Evolutionary conservation across 2,797 vertebrate genomes (phyloP).

Genomic region (Arvicola amphibius): DNA sequence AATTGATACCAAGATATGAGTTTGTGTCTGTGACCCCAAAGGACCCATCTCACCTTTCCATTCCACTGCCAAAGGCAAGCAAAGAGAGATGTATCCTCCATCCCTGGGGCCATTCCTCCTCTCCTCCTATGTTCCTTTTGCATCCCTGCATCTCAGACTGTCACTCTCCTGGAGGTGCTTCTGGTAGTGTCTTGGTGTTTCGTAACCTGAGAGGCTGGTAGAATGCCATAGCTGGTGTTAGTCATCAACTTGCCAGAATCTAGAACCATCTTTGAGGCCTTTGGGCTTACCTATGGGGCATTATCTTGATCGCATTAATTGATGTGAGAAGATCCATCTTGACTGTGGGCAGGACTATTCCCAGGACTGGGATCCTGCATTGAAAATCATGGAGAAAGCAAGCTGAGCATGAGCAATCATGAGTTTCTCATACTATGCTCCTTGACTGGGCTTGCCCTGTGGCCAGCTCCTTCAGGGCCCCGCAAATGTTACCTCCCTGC

Average conservation of each 20-base stretch:
- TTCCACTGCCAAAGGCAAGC: background rate
- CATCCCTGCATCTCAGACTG: background rate
- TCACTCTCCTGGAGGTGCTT: background rate
- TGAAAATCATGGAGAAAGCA: background rate
- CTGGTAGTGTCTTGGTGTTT: background rate
- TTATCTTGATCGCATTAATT: background rate
- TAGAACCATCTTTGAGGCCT: background rate
- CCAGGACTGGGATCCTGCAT: background rate
- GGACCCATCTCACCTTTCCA: background rate
- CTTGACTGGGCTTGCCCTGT: background rate
- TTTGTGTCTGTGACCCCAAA: background rate
- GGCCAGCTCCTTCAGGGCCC: background rate
- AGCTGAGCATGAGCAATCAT: no score
- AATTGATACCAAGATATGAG: background rate
- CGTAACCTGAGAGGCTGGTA: background rate
- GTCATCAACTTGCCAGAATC: background rate
- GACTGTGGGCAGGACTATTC: background rate
- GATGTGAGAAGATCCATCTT: background rate
- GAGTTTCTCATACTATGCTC: background rate
- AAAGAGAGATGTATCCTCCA: background rate
- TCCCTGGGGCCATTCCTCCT: background rate
- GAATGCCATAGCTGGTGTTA: background rate
- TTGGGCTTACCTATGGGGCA: background rate
- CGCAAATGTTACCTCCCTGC: background rate
- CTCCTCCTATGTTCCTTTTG: background rate